These are phyloP conservation scores for Procambarus virginalis DNA, from an alignment of 1,140 invertebrate genomes.

Conservation along the genomic window DNA sequence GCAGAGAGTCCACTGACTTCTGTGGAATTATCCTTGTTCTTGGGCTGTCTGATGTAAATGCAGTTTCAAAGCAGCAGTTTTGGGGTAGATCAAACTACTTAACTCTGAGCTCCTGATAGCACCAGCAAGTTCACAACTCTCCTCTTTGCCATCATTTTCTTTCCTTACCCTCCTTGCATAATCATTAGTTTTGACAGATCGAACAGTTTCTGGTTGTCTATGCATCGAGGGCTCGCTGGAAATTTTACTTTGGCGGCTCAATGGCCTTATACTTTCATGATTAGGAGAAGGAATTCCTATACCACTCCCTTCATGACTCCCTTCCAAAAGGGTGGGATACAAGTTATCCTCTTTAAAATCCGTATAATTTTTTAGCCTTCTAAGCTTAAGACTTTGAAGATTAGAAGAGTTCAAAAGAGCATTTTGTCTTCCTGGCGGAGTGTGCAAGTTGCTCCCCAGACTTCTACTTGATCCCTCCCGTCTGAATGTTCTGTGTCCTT, in stretches of 20 bases:
- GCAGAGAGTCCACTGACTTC: slow-evolving; percentile 71
- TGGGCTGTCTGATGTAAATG: slow-evolving; percentile 74
- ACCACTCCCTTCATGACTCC: slow-evolving; percentile 50
- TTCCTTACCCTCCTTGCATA: slow-evolving; percentile 43
- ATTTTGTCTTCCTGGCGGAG: slow-evolving; percentile 68
- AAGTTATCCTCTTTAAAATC: slow-evolving; percentile 63
- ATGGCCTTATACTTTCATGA: slow-evolving; percentile 54
- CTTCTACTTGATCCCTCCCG: not conserved
- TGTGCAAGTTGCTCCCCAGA: slow-evolving; percentile 52
- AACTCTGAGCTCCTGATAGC: slow-evolving; percentile 41
- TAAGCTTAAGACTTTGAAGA: slow-evolving; percentile 62
- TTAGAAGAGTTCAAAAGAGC: slow-evolving; percentile 66
- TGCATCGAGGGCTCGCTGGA: not conserved
- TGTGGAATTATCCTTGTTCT: slow-evolving; percentile 73
- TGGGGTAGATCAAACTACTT: slow-evolving; percentile 63
- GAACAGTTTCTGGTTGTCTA: slow-evolving; percentile 48
- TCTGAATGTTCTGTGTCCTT: not conserved
- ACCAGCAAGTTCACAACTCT: slow-evolving; percentile 48
- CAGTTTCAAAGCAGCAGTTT: slow-evolving; percentile 74
- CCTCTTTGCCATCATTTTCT: slow-evolving; percentile 22
- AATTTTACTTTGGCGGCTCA: slow-evolving; percentile 35
- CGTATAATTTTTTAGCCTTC: slow-evolving; percentile 58
- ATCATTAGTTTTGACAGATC: slow-evolving; percentile 55
- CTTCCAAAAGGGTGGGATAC: slow-evolving; percentile 55
- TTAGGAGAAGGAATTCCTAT: slow-evolving; percentile 29